Evolutionary conservation across 2,888 invertebrate genomes (phyloP).

Genomic region (Sipha maydis): DNA sequence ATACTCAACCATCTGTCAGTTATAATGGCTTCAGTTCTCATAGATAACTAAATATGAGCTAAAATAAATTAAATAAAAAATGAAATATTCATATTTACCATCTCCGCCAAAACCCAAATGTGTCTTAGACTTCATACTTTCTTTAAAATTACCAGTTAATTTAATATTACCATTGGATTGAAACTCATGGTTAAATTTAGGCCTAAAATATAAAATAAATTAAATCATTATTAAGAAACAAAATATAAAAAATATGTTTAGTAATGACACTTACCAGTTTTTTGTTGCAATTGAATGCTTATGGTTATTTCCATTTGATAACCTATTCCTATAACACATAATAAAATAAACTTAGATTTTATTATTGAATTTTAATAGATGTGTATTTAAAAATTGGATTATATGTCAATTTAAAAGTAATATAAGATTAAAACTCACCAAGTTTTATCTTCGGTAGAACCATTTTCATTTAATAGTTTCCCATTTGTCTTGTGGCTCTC

Average conservation of each 20-base stretch:
- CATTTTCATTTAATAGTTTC: conserved; percentile 18
- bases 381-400: neutral
- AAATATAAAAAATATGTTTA: neutral
- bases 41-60: neutral
- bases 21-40: neutral
- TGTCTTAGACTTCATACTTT: conserved; percentile 41
- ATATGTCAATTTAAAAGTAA: neutral
- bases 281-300: conserved; percentile 42
- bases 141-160: conserved; percentile 49
- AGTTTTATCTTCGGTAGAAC: conserved; percentile 29
- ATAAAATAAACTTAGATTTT: neutral
- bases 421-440: neutral
- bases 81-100: conserved; percentile 23
- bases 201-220: conserved; percentile 30
- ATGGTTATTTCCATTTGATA: conserved; percentile 38
- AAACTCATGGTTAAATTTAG: conserved; percentile 40
- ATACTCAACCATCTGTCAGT: neutral
- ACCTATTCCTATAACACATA: conserved; percentile 20
- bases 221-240: neutral
- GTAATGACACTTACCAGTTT: conserved; percentile 34
- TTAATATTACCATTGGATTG: conserved; percentile 36
- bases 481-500: conserved; percentile 39
- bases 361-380: neutral
- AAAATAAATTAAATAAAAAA: neutral
- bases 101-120: conserved; percentile 57